phyloP scores from a whole-genome alignment of 2,113 vertebrate genomes.

The Elaphurus davidianus region DNA sequence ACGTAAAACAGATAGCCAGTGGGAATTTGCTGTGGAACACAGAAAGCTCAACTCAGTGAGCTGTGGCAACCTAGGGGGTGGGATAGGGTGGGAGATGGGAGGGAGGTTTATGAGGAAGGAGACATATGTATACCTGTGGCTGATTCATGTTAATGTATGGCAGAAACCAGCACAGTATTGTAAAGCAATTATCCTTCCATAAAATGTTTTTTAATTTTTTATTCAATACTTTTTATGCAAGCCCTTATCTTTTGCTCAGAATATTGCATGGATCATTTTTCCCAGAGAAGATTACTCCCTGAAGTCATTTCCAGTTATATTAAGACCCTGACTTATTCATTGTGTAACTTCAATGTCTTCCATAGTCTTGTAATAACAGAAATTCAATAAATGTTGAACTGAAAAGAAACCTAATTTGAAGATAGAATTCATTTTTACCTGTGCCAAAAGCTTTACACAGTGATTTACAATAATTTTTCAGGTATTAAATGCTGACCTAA shows the following conservation, averaged over 20 bases:
- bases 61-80: not conserved
- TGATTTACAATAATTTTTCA: constrained; percentile 1
- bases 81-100: not conserved
- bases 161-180: not conserved
- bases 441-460: not conserved
- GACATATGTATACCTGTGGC: not conserved
- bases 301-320: not conserved
- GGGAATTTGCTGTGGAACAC: not conserved
- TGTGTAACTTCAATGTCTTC: not conserved
- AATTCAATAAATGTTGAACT: constrained; percentile 14
- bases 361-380: not conserved
- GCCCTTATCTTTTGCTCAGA: not conserved
- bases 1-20: not conserved
- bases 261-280: not conserved
- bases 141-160: not conserved
- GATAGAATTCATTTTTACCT: not conserved
- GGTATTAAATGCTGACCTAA: not conserved
- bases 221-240: not conserved
- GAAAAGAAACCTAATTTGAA: constrained; percentile 33
- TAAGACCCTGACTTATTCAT: not conserved
- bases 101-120: not conserved
- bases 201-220: not conserved
- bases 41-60: not conserved
- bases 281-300: not conserved
- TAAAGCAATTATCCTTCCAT: not conserved